A percentile compares a stretch with the other conserved stretches of the same genome.
These are phyloP conservation scores for Cheilosia variabilis DNA, from an alignment of 2,888 invertebrate species.

Conservation along the genomic window DNA sequence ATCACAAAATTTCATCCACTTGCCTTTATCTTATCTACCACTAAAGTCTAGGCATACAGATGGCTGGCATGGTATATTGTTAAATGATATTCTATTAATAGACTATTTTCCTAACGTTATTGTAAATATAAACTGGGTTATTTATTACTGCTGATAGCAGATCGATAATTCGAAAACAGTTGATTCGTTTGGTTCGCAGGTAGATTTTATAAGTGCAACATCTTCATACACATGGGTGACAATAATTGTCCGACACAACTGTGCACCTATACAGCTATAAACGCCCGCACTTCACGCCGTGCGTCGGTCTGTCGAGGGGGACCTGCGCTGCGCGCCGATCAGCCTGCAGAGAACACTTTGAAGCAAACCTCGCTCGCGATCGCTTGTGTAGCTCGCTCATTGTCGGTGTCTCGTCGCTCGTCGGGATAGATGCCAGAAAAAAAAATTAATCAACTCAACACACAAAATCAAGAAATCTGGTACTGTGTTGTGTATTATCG, in stretches of 20 bases:
- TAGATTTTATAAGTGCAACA: slow-evolving; percentile 60
- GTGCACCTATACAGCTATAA: slow-evolving; percentile 45
- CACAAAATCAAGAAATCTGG: slow-evolving; percentile 34
- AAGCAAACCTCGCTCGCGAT: slow-evolving; percentile 64
- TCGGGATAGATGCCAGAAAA: slow-evolving; percentile 36
- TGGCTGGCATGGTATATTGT: slow-evolving; percentile 14
- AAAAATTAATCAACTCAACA: too few species aligned
- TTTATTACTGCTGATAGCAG: slow-evolving; percentile 52
- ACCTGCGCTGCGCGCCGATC: slow-evolving; percentile 48
- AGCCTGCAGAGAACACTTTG: slow-evolving; percentile 49
- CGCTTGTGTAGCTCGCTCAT: slow-evolving; percentile 54
- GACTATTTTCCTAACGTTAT: neutral
- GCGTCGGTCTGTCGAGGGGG: slow-evolving; percentile 38
- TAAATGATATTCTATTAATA: slow-evolving; percentile 48
- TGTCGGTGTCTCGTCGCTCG: slow-evolving; percentile 42
- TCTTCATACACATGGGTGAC: neutral
- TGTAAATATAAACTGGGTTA: slow-evolving; percentile 57
- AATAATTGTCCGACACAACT: slow-evolving; percentile 34
- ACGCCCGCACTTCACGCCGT: slow-evolving; percentile 26
- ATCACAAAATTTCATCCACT: slow-evolving; percentile 5
- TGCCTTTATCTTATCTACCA: slow-evolving; percentile 2
- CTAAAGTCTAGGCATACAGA: neutral
- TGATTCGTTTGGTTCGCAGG: slow-evolving; percentile 32
- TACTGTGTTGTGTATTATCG: slow-evolving; percentile 40
- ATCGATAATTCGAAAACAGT: slow-evolving; percentile 38